phyloP scores from a whole-genome alignment of 2,888 invertebrate species.

The Apeira syringaria region DNA sequence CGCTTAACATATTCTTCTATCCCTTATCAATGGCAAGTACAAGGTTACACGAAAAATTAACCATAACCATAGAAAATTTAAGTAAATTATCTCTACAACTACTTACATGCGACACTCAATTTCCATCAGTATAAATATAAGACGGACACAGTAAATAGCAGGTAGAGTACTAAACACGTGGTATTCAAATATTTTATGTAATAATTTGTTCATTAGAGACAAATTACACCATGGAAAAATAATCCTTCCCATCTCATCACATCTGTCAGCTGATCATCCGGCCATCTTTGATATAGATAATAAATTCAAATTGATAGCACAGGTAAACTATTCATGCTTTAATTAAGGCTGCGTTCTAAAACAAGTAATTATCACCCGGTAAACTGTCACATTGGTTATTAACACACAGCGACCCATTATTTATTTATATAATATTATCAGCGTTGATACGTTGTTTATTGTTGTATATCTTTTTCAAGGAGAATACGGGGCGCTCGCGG shows the following conservation, averaged over 20 bases:
- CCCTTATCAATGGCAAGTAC: slow-evolving; percentile 39
- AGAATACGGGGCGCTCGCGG: too few relatives aligned
- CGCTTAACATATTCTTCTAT: slow-evolving; percentile 25
- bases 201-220: slow-evolving; percentile 64
- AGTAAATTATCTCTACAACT: slow-evolving; percentile 16
- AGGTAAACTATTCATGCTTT: too few relatives aligned
- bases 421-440: too few relatives aligned
- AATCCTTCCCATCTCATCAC: slow-evolving; percentile 56
- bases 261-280: slow-evolving; percentile 75
- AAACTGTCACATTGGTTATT: too few relatives aligned
- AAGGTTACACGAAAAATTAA: slow-evolving; percentile 34
- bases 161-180: slow-evolving; percentile 35
- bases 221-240: slow-evolving; percentile 70
- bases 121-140: slow-evolving; percentile 41
- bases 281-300: slow-evolving; percentile 36
- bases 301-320: too few relatives aligned
- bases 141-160: slow-evolving; percentile 33
- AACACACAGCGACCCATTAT: too few relatives aligned
- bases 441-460: too few relatives aligned
- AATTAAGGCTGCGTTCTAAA: too few relatives aligned
- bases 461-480: too few relatives aligned
- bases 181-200: slow-evolving; percentile 66
- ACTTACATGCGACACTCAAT: slow-evolving; percentile 33
- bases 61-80: slow-evolving; percentile 10
- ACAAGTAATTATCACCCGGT: too few relatives aligned